Evolutionary conservation across 2,797 vertebrate genomes (phyloP).

Genomic region (Gobionotothen gibberifrons): DNA sequence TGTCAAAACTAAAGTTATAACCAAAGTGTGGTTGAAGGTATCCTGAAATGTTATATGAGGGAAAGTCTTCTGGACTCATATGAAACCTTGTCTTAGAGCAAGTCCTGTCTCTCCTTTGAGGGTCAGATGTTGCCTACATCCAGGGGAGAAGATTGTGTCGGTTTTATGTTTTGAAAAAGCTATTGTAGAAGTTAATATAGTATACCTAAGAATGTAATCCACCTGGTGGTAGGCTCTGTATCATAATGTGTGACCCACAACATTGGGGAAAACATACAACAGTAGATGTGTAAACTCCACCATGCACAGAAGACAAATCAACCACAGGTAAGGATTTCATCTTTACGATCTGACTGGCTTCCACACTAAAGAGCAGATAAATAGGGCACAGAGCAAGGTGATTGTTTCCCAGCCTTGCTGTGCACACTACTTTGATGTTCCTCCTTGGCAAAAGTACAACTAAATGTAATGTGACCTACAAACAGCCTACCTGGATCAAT

Average conservation of each 20-base stretch:
- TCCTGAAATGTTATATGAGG: not conserved
- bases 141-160: not conserved
- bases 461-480: not conserved
- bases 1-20: not conserved
- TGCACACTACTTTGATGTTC: not conserved
- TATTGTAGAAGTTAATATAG: not conserved
- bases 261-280: not conserved
- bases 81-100: not conserved
- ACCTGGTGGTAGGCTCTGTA: constrained; percentile 1
- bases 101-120: not conserved
- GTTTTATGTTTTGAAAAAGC: not conserved
- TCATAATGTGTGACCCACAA: not conserved
- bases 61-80: not conserved
- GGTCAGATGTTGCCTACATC: not conserved
- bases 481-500: not conserved
- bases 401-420: not conserved
- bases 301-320: not conserved
- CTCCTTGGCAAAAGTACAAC: not conserved
- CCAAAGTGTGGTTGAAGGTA: not conserved
- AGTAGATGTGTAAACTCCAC: not conserved
- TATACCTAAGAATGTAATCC: not conserved
- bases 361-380: not conserved
- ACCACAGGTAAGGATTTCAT: not conserved
- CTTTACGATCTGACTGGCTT: not conserved
- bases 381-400: not conserved